These are phyloP conservation scores for Rotaria macrura DNA, from an alignment of 2,888 invertebrate species.

Conservation along the genomic window DNA sequence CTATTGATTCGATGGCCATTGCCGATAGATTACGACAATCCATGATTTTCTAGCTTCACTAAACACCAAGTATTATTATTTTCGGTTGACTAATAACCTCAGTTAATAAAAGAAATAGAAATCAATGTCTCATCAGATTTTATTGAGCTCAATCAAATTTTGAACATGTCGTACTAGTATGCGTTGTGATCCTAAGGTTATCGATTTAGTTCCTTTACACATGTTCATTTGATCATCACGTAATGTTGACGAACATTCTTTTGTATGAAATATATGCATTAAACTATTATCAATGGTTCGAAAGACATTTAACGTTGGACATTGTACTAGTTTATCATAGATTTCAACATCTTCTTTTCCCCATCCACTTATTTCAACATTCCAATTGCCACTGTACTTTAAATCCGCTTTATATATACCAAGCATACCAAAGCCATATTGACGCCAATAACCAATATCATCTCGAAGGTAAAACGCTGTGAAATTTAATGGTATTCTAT, in stretches of 20 bases:
- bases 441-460: constrained; percentile 75
- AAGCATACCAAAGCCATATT: constrained; percentile 88
- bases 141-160: constrained; percentile 4
- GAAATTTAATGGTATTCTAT: constrained; percentile 49
- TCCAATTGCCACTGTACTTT: constrained; percentile 70
- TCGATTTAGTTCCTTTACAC: constrained; percentile 82
- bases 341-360: constrained; percentile 92
- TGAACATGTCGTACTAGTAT: constrained; percentile 14
- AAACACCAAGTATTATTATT: no score
- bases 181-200: constrained; percentile 56
- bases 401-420: constrained; percentile 78
- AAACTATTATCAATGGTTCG: constrained; percentile 75
- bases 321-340: constrained; percentile 67
- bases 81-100: not conserved
- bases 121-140: not conserved
- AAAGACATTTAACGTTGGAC: constrained; percentile 62
- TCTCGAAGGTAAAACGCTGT: constrained; percentile 48
- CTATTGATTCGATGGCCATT: no score
- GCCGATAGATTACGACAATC: no score
- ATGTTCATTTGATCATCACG: constrained; percentile 71
- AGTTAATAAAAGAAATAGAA: not conserved
- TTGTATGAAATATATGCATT: constrained; percentile 81
- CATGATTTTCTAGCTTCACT: no score
- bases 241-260: constrained; percentile 61
- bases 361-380: constrained; percentile 84